Base-by-base conservation (phyloP, 2,797 vertebrate genomes). In the Graptemys geographica region DNA sequence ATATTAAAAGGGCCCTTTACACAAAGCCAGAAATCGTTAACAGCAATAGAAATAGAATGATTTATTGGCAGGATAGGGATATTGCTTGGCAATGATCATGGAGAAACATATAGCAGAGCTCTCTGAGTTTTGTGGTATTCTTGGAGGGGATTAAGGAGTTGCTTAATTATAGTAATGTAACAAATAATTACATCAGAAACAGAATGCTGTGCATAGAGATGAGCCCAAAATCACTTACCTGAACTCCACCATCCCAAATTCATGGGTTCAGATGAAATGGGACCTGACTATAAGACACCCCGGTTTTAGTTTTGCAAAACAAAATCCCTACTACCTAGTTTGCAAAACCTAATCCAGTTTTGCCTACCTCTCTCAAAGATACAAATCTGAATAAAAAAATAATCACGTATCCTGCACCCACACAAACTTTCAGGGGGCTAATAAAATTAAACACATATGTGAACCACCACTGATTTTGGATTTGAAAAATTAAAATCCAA, bases 91-190 rank as follows among this genome's bases (percentile, higher is more conserved):
- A 94, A 8, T 41, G 8, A 41, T 6, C 78, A 31, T 1, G 0
- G 28, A 83, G 31, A 47, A 49, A 85, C 87, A 57, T 51, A 62
- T 52, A 83, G 56, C 25, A 92, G 82, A 21, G 88, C 13, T 84
- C 23, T 44, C 62, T 82, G 55, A 96, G 81, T 93, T 94, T 81
- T 94, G 93, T 37, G 23, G 23, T 78, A 56, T 81, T 93, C 72
- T 92, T 89, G 76, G 28, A 94, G 92, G 19, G 47, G 82, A 90
- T 65, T 90, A 93, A 28, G 21, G 55, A 18, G 4, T 33, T 92
- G 55, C 21, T 1, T 0, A 81, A 92, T 92, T 93, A 62, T 13
- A 95, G 89, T 85, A 83, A 28, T 18, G 59, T 1, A 84, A 72
- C 81, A 88, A 89, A 86, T 86, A 79, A 82, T 90, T 83, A 28